Base-by-base conservation (phyloP, 2,113 vertebrate species). In the Ammodramus savannarum region DNA sequence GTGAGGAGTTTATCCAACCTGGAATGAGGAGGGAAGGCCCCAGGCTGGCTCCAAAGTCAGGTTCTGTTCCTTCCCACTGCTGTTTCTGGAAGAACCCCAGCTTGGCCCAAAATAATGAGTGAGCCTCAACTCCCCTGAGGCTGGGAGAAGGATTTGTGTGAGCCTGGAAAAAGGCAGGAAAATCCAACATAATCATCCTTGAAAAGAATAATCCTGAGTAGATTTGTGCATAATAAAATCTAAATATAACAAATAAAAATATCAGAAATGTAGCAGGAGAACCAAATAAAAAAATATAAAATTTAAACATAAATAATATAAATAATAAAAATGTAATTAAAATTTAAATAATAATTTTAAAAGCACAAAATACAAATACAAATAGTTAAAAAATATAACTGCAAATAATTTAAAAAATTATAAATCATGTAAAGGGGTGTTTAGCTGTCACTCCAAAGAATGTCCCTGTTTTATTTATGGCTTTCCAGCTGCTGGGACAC, bases 401-500 rank as follows among this genome's bases (percentile, higher is more conserved):
- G 39, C 39, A 41, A 36, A 8, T 21, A 32, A 44, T 23, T 48
- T 3, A 3, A 39, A 5, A 71, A 52, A 69, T 7, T 31, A 52
- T 13, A 43, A 43, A 27, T 25, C 27, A 38, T 16, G 18, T 3
- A 25, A 63, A 66, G 51, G 7, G 8, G 3, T 16, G 36, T 87
- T 90, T 72, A 17, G 71, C 57, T 69, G 79, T 77, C 75, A 74
- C 46, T 43, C 36, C 36, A 13, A 91, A 46, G 26, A 65, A 57
- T 69, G 67, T 46, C 78, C 41, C 44, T 79, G 58, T 10, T 82
- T 14, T 85, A 89, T 96, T 96, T 93, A 79, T 17, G 49, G 26
- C 59, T 90, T 68, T 88, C 75, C 94, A 90, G 83, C 92, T 95
- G 92, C 62, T 15, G 13, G 71, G 67, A 52, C 76, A 46, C 49